phyloP scores from a whole-genome alignment of 2,797 vertebrate species.

The Ctenosaura bakeri region DNA sequence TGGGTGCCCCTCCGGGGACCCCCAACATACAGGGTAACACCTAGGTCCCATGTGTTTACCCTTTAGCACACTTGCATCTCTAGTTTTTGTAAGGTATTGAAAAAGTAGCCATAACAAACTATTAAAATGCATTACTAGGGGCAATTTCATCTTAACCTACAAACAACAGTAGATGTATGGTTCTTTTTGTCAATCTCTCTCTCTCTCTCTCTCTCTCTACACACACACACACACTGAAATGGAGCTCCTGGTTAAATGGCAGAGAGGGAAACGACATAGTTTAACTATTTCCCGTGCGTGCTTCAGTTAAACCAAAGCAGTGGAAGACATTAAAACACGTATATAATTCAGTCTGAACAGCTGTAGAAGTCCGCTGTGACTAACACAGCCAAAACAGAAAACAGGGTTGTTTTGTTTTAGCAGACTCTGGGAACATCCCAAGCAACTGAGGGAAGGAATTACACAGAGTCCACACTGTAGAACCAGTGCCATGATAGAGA shows the following conservation, averaged over 20 bases:
- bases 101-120: constrained; percentile 1
- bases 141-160: constrained; percentile 7
- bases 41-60: neutral
- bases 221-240: too few species aligned
- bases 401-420: neutral
- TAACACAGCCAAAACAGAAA: constrained; percentile 11
- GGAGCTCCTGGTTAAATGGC: neutral
- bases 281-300: neutral
- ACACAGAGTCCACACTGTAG: too few species aligned
- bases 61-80: neutral
- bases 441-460: neutral
- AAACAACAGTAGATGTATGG: neutral
- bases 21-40: too few species aligned
- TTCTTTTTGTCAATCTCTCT: too few species aligned
- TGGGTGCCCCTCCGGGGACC: too few species aligned
- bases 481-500: neutral
- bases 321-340: neutral
- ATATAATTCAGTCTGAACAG: constrained; percentile 9
- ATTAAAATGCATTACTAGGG: neutral
- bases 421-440: neutral
- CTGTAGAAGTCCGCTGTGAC: neutral
- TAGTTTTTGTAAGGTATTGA: neutral
- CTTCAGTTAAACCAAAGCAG: neutral
- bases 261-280: neutral
- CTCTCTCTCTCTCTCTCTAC: too few species aligned